Evolutionary conservation across 2,888 invertebrate genomes (phyloP).

Genomic region (Dolichopus griseipennis): DNA sequence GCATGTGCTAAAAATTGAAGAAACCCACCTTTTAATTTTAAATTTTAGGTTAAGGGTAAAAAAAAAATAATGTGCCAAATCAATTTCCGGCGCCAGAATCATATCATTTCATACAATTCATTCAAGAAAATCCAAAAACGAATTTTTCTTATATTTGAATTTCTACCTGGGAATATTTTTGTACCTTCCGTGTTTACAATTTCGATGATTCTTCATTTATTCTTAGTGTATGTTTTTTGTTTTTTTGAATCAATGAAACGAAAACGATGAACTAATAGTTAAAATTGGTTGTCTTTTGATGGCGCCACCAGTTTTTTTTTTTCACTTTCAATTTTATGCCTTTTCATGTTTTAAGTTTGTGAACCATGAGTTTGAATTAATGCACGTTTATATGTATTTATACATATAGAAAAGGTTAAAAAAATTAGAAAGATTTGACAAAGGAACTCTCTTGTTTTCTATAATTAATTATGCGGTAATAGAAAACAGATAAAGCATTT

Average conservation of each 20-base stretch:
- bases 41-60: background rate
- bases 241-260: too few relatives aligned
- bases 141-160: background rate
- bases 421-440: background rate
- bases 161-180: too few relatives aligned
- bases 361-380: too few relatives aligned
- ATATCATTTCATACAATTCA: background rate
- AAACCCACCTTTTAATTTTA: too few relatives aligned
- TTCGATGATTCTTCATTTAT: too few relatives aligned
- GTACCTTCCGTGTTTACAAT: too few relatives aligned
- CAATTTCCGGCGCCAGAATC: background rate
- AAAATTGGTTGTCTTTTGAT: background rate
- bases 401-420: too few relatives aligned
- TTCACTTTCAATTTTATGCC: background rate
- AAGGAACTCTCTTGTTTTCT: background rate
- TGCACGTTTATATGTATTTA: too few relatives aligned
- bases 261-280: too few relatives aligned
- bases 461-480: slow-evolving; percentile 4
- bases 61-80: background rate
- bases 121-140: background rate
- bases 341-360: background rate
- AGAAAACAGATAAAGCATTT: slow-evolving; percentile 4
- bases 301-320: background rate
- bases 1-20: too few relatives aligned
- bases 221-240: too few relatives aligned